Conservation (phyloP, 2,113 vertebrate genomes). For the Notechis scutatus region DNA sequence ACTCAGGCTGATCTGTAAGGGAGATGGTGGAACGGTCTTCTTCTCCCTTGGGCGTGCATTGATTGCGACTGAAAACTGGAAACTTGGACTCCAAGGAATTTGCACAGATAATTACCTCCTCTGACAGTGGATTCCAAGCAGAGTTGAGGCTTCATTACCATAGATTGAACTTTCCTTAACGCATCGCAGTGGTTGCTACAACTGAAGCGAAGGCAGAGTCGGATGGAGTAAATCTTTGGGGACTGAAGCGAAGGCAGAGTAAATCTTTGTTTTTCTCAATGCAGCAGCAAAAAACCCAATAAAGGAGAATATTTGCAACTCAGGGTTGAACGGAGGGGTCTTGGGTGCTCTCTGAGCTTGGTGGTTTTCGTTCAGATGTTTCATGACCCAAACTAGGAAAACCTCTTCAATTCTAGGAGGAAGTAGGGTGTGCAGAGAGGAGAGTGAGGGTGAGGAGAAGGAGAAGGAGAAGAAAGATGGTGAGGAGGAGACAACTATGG, state of each 20-base stretch:
- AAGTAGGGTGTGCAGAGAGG: no score
- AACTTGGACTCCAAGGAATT: conserved; percentile 66
- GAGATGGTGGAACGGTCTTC: conserved; percentile 72
- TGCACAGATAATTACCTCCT: conserved; percentile 75
- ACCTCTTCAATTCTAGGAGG: no score
- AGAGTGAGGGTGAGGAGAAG: no score
- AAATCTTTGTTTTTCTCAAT: conserved; percentile 28
- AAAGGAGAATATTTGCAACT: not conserved
- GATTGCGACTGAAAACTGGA: conserved; percentile 76
- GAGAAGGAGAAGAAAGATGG: no score
- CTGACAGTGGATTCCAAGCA: conserved; percentile 63
- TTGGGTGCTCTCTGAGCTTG: not conserved
- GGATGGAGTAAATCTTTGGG: conserved; percentile 4
- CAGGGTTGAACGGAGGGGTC: not conserved
- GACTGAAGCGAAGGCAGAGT: conserved; percentile 38
- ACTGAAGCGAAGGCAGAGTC: conserved; percentile 41
- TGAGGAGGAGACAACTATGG: no score
- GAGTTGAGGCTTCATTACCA: conserved; percentile 36
- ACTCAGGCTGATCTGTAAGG: conserved; percentile 70
- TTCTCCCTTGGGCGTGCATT: conserved; percentile 78
- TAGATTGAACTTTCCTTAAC: conserved; percentile 28
- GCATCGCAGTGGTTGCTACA: conserved; percentile 24
- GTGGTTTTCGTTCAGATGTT: not conserved
- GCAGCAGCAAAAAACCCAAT: not conserved
- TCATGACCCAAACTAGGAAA: no score